Evolutionary conservation across 2,797 vertebrate species (phyloP).

Genomic region (Natrix natrix): DNA sequence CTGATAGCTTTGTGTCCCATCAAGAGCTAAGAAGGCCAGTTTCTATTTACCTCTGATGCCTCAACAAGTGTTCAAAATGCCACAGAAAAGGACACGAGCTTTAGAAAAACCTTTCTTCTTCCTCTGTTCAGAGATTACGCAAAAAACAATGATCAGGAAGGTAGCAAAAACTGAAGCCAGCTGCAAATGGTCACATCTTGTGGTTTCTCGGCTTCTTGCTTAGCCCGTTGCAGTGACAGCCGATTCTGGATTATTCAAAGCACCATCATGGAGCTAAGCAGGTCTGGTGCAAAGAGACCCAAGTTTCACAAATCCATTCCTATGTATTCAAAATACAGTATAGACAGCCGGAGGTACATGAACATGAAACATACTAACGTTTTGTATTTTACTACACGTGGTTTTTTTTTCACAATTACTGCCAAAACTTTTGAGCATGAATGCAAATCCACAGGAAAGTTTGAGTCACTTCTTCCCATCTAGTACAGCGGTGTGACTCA

Average conservation of each 20-base stretch:
- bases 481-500: conserved; percentile 2
- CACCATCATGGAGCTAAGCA: background rate
- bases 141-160: background rate
- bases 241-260: background rate
- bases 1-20: background rate
- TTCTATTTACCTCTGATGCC: background rate
- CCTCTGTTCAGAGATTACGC: background rate
- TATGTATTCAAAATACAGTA: background rate
- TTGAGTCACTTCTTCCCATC: background rate
- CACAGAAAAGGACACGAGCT: background rate
- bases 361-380: background rate
- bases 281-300: background rate
- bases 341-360: background rate
- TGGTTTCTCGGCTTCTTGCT: background rate
- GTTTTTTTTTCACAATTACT: background rate
- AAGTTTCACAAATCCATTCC: background rate
- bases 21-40: background rate
- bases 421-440: background rate
- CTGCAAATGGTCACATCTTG: background rate
- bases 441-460: background rate
- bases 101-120: background rate
- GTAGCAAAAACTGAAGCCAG: background rate
- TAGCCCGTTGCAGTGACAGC: background rate
- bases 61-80: background rate
- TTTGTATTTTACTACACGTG: background rate